phyloP scores from a whole-genome alignment of 2,888 invertebrate genomes.

The Stegana nigrithorax region DNA sequence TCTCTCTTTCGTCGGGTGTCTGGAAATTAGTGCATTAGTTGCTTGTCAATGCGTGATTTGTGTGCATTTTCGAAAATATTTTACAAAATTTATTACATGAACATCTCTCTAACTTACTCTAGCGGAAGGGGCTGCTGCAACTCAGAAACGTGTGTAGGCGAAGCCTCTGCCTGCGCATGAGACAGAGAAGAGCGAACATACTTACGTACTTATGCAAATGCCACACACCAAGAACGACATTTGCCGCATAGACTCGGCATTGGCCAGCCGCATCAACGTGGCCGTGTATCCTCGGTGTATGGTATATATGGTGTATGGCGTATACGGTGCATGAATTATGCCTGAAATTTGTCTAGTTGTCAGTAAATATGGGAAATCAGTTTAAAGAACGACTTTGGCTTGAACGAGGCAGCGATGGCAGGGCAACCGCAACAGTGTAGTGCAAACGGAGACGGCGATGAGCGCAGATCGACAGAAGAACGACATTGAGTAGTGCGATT shows the following conservation, averaged over 20 bases:
- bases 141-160: neutral
- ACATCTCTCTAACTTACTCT: constrained; percentile 53
- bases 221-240: too few species aligned
- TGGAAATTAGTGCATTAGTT: constrained; percentile 5
- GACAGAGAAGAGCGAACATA: neutral
- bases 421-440: neutral
- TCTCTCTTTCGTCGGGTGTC: constrained; percentile 2
- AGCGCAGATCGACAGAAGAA: constrained; percentile 25
- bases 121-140: constrained; percentile 2
- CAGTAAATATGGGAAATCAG: constrained; percentile 69
- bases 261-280: constrained; percentile 4
- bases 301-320: too few species aligned
- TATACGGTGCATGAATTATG: constrained; percentile 66
- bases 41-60: constrained; percentile 3
- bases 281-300: too few species aligned
- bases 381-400: constrained; percentile 43
- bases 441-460: constrained; percentile 18
- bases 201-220: constrained; percentile 61
- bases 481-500: constrained; percentile 47
- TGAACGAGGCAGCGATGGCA: too few species aligned
- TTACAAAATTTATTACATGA: constrained; percentile 41
- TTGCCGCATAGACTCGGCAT: neutral
- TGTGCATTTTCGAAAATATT: neutral
- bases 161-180: neutral
- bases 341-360: constrained; percentile 69